Conservation (phyloP, 2,113 vertebrate species). For the Panthera uncia region DNA sequence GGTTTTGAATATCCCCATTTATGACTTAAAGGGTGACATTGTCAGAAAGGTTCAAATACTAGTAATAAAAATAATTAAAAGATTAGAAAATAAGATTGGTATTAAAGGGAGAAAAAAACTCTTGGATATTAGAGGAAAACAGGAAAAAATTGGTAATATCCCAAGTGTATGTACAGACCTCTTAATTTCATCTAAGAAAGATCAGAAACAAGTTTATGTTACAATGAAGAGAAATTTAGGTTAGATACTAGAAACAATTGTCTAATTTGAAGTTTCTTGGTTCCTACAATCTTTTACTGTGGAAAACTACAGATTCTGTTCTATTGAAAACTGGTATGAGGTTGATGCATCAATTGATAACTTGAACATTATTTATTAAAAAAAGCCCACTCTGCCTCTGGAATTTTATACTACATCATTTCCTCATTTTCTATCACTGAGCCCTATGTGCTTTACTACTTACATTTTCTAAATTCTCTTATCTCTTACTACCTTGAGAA, state of each 20-base stretch:
- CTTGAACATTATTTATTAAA: no score
- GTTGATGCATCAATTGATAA: no score
- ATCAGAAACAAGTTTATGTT: not conserved
- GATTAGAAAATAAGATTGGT: not conserved
- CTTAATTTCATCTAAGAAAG: not conserved
- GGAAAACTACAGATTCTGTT: not conserved
- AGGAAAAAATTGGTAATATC: not conserved
- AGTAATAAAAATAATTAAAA: constrained; percentile 33
- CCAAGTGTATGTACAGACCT: not conserved
- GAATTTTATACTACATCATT: not conserved
- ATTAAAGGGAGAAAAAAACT: not conserved
- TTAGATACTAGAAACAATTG: not conserved
- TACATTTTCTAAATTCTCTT: not conserved
- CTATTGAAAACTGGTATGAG: not conserved
- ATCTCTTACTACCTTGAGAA: not conserved
- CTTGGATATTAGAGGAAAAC: not conserved
- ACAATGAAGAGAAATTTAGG: not conserved
- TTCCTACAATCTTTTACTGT: not conserved
- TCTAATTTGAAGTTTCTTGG: not conserved
- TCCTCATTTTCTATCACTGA: not conserved
- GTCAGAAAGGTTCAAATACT: not conserved
- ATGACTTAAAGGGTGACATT: not conserved
- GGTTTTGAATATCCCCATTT: not conserved
- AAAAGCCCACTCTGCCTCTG: not conserved
- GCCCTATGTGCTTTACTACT: not conserved